Evolutionary conservation across 37 sponge, comb jelly and placozoan genomes (phyloP).

Genomic region (Oopsacas minuta): DNA sequence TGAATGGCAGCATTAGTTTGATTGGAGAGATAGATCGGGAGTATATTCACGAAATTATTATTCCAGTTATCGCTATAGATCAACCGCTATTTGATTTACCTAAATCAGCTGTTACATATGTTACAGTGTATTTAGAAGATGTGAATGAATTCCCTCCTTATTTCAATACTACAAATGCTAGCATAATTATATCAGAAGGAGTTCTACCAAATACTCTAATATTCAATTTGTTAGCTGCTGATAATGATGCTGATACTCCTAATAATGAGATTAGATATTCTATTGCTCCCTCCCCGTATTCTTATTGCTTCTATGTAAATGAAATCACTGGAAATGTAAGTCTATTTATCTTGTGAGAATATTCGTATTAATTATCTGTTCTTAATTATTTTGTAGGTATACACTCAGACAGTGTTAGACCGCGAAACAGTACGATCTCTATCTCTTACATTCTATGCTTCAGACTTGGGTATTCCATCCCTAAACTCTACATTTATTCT

Average conservation of each 20-base stretch:
- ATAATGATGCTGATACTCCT: not conserved
- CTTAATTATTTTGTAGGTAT: not conserved
- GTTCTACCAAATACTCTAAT: not conserved
- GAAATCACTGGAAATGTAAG: not conserved
- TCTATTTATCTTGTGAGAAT: not conserved
- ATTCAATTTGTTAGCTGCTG: not conserved
- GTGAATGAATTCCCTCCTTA: not conserved
- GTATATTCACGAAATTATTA: not conserved
- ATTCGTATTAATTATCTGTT: too few species aligned
- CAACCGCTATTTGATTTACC: not conserved
- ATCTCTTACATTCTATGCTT: not conserved
- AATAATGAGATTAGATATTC: constrained; percentile 6
- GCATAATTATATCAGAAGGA: not conserved
- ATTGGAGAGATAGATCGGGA: not conserved
- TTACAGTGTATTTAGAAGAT: not conserved
- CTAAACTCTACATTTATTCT: not conserved
- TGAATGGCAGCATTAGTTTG: not conserved
- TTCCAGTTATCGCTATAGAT: not conserved
- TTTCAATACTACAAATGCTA: not conserved
- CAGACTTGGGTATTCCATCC: not conserved
- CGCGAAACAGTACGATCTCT: not conserved
- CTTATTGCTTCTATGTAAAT: not conserved
- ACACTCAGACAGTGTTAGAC: not conserved
- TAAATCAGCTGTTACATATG: not conserved
- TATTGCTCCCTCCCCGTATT: not conserved